Conservation (phyloP, 2,888 invertebrate genomes). For the Myopa testacea region DNA sequence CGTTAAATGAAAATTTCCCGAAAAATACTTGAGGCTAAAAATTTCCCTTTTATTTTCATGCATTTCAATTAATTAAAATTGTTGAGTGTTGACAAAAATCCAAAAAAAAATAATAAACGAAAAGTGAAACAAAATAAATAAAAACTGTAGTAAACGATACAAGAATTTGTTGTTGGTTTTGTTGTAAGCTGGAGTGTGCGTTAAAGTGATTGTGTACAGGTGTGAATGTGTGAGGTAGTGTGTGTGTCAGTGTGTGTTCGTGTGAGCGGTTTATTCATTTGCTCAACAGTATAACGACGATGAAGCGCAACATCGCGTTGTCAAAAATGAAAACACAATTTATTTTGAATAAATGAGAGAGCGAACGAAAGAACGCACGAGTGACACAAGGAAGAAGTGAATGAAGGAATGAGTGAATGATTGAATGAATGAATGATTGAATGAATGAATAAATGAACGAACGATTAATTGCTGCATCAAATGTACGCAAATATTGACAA, state of each 20-base stretch:
- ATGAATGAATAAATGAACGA: background rate
- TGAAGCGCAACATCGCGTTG: background rate
- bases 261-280: background rate
- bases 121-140: background rate
- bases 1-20: background rate
- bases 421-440: no score
- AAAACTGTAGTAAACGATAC: background rate
- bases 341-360: background rate
- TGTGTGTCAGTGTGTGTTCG: background rate
- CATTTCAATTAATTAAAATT: no score
- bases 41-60: background rate
- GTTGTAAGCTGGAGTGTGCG: background rate
- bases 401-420: background rate
- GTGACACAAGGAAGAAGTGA: background rate
- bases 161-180: background rate
- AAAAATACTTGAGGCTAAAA: background rate
- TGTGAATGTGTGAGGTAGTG: background rate
- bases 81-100: background rate
- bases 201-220: background rate
- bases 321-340: background rate
- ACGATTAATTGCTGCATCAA: slow-evolving; percentile 26
- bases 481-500: slow-evolving; percentile 17
- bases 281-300: background rate
- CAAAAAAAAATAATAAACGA: no score
- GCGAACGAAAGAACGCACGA: background rate